phyloP scores from a whole-genome alignment of 1,140 invertebrate species.

The Neotoxoptera formosana region DNA sequence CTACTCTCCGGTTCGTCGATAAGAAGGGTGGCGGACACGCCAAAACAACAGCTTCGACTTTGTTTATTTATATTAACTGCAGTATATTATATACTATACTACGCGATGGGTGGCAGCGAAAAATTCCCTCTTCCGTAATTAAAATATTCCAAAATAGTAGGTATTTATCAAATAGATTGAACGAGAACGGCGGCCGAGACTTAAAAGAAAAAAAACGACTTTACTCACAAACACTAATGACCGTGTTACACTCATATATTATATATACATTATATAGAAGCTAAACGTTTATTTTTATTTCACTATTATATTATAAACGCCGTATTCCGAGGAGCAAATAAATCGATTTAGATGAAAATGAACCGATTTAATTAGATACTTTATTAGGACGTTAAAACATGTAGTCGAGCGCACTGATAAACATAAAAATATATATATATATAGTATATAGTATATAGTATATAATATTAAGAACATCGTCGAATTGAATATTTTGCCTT shows the following conservation, averaged over 20 bases:
- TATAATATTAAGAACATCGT: too few relatives aligned
- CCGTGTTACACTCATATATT: background rate
- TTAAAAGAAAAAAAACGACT: background rate
- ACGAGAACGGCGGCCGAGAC: background rate
- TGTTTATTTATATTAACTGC: background rate
- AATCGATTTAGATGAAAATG: background rate
- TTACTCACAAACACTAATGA: background rate
- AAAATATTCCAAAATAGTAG: background rate
- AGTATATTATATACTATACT: too few relatives aligned
- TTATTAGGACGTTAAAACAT: background rate
- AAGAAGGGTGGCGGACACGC: background rate
- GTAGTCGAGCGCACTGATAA: background rate
- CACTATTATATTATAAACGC: too few relatives aligned
- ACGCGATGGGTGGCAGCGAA: background rate
- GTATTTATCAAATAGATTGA: slow-evolving; percentile 16
- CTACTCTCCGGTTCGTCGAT: background rate
- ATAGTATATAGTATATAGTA: background rate
- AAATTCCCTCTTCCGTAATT: background rate
- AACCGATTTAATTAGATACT: background rate
- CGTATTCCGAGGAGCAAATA: background rate
- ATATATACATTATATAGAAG: background rate
- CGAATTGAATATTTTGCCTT: background rate
- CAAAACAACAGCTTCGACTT: background rate
- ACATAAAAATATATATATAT: background rate
- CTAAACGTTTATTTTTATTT: background rate